Percentiles rank a stretch among this genome's conserved stretches.
These are phyloP conservation scores for Acleris laterana DNA, from an alignment of 2,888 invertebrate genomes.

Conservation along the genomic window DNA sequence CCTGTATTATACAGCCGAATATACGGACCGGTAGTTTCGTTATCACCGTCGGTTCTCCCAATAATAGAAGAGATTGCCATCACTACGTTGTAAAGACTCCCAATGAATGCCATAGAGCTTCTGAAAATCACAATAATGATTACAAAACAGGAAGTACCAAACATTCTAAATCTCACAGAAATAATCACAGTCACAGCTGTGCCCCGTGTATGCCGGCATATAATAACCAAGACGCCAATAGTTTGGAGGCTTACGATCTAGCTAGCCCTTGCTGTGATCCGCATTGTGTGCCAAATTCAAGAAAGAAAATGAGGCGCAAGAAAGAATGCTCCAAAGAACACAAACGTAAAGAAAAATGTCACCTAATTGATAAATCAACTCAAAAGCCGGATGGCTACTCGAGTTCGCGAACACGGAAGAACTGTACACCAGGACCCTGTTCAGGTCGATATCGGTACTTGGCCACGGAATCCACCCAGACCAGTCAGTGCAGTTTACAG, in stretches of 20 bases:
- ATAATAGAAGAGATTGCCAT: slow-evolving; percentile 87
- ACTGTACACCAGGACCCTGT: slow-evolving; percentile 69
- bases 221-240: slow-evolving; percentile 88
- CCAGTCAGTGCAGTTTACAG: slow-evolving; percentile 92
- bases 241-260: slow-evolving; percentile 93
- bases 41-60: slow-evolving; percentile 88
- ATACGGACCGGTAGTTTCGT: slow-evolving; percentile 88
- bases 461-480: slow-evolving; percentile 87
- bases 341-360: slow-evolving; percentile 84
- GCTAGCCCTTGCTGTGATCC: slow-evolving; percentile 95
- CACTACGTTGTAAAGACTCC: slow-evolving; percentile 86
- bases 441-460: slow-evolving; percentile 85
- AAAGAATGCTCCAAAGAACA: slow-evolving; percentile 87
- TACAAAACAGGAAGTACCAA: slow-evolving; percentile 64
- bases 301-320: slow-evolving; percentile 79
- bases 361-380: slow-evolving; percentile 78
- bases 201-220: slow-evolving; percentile 88
- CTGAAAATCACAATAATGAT: slow-evolving; percentile 51
- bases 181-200: slow-evolving; percentile 85
- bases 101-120: slow-evolving; percentile 65
- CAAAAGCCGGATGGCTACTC: slow-evolving; percentile 76
- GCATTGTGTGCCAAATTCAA: slow-evolving; percentile 90
- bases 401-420: slow-evolving; percentile 76
- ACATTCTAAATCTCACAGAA: slow-evolving; percentile 67
- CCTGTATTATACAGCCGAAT: slow-evolving; percentile 88